Conservation (phyloP, 2,888 invertebrate species). For the Eurois occulta region DNA sequence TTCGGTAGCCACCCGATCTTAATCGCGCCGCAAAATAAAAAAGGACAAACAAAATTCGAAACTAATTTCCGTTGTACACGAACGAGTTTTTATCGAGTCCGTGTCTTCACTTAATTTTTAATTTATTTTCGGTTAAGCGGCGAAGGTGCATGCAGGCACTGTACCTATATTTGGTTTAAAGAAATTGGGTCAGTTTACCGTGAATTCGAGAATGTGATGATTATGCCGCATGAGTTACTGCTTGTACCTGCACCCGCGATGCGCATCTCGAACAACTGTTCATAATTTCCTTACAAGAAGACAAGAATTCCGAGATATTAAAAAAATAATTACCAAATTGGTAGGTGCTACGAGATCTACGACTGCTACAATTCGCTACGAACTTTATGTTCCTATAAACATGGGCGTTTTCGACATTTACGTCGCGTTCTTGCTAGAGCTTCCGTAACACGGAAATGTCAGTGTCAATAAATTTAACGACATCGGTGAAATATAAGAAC, state of each 20-base stretch:
- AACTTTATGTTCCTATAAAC: background rate
- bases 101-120: slow-evolving; percentile 64
- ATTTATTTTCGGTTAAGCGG: slow-evolving; percentile 66
- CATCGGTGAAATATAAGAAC: slow-evolving; percentile 14
- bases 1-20: slow-evolving; percentile 81
- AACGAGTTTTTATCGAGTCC: slow-evolving; percentile 70
- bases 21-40: slow-evolving; percentile 74
- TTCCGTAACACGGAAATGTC: background rate
- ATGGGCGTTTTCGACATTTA: background rate
- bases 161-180: slow-evolving; percentile 57
- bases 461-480: slow-evolving; percentile 18
- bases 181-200: slow-evolving; percentile 59
- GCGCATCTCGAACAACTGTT: background rate
- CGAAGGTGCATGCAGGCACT: slow-evolving; percentile 22
- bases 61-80: slow-evolving; percentile 75
- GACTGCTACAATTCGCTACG: background rate
- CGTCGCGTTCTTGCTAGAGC: background rate
- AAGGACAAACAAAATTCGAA: slow-evolving; percentile 69
- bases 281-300: background rate
- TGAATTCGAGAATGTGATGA: slow-evolving; percentile 19
- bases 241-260: background rate
- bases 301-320: background rate
- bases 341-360: slow-evolving; percentile 2
- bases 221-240: slow-evolving; percentile 5
- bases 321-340: background rate